These are phyloP conservation scores for Thyatira batis DNA, from an alignment of 2,888 invertebrate species.

Conservation along the genomic window DNA sequence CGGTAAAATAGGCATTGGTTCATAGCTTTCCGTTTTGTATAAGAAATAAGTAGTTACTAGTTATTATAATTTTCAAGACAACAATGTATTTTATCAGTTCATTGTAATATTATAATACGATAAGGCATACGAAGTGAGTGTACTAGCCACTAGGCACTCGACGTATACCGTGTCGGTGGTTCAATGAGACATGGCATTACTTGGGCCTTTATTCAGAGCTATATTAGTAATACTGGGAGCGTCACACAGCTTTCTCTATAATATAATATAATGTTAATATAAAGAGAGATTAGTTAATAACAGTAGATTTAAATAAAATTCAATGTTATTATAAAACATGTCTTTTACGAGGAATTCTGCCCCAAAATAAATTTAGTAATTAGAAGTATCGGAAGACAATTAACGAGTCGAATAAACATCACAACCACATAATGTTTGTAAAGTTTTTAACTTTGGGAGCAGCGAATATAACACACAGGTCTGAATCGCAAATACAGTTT, in stretches of 20 bases:
- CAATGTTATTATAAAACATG: constrained; percentile 61
- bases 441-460: constrained; percentile 47
- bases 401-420: constrained; percentile 63
- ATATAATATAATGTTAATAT: constrained; percentile 30
- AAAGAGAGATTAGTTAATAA: constrained; percentile 51
- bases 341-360: constrained; percentile 79
- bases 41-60: too few relatives aligned
- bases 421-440: constrained; percentile 70
- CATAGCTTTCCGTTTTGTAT: background rate
- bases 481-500: constrained; percentile 31
- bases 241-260: constrained; percentile 43
- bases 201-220: constrained; percentile 28
- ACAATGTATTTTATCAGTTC: constrained; percentile 4
- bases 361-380: constrained; percentile 64
- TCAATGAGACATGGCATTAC: constrained; percentile 10
- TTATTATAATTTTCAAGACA: background rate
- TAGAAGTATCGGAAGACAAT: constrained; percentile 69
- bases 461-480: constrained; percentile 32
- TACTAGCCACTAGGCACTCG: background rate
- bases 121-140: background rate
- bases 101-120: constrained; percentile 5
- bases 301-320: constrained; percentile 40
- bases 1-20: background rate
- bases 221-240: constrained; percentile 49
- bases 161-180: background rate